Evolutionary conservation across 2,113 vertebrate species (phyloP), one percentile per base, ranked within the genome.

Genomic region (Rhadina sibilatrix): DNA sequence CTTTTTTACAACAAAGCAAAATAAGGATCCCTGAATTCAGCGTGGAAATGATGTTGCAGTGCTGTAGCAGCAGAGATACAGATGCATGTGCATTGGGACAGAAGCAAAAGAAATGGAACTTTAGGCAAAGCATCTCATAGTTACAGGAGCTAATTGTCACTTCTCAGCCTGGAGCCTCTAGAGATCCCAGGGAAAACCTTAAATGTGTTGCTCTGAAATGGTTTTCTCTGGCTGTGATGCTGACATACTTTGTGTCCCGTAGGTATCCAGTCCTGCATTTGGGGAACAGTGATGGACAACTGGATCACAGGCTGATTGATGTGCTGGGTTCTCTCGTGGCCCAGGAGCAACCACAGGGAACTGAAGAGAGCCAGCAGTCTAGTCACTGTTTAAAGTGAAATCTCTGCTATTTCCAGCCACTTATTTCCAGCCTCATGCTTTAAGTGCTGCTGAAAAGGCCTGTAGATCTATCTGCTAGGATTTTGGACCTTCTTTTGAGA

Each of bases 311-410:
- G 10, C 18, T 78, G 35, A 28, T 6, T 47, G 30, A 21, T 19
- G 14, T 38, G 18, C 23, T 28, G 42, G 42, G 18, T 9, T 78
- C n/a, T 74, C 19, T 40, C 0, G 0, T 47, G 57, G 38, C 68
- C 18, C 20, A 9, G 37, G 19, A 76, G 33, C 37, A 71, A 15
- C 33, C 2, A 0, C 15, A 44, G 49, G 57, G 22, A 76, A 20
- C 24, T 60, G 64, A 38, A 74, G 54, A 61, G 18, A 83, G 6
- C 10, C 25, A 59, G 21, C 8, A 40, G 23, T 66, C 25, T 19
- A 46, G 27, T 27, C 20, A 9, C 19, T 50, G 21, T 50, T 79
- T 52, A 74, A 61, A 63, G 7, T 35, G 8, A 74, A 90, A 81
- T 47, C 8, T 65, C 24, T 91, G 14, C 2, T 59, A 1, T 81